phyloP scores from a whole-genome alignment of 1,140 invertebrate species.

The Lasaia peninsularis region DNA sequence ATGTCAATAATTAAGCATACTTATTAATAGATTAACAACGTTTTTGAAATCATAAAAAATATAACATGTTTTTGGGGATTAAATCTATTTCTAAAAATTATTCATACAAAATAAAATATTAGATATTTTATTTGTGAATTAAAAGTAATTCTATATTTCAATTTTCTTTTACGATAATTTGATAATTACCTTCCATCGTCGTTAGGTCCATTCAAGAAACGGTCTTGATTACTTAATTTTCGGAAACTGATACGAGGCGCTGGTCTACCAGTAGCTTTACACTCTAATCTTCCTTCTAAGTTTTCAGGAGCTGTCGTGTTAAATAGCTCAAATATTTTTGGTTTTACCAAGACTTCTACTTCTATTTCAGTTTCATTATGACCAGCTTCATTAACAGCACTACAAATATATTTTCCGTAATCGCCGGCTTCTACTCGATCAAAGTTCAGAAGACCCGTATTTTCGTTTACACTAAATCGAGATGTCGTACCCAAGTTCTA shows the following conservation, averaged over 20 bases:
- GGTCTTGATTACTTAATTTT: constrained; percentile 78
- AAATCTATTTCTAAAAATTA: too few species aligned
- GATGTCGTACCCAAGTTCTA: constrained; percentile 83
- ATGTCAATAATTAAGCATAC: too few species aligned
- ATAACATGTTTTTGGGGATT: too few species aligned
- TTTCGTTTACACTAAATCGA: constrained; percentile 85
- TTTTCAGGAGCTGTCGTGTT: constrained; percentile 84
- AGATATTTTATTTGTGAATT: too few species aligned
- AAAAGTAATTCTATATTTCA: too few species aligned
- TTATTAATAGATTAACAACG: too few species aligned
- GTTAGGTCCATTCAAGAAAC: constrained; percentile 80
- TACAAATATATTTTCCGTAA: constrained; percentile 88
- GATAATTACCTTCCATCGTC: constrained; percentile 79
- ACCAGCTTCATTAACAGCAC: constrained; percentile 89
- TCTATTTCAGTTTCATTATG: constrained; percentile 80
- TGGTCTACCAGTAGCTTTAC: constrained; percentile 87
- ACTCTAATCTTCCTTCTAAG: constrained; percentile 82
- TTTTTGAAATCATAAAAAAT: too few species aligned
- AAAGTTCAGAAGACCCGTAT: constrained; percentile 84
- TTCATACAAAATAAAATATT: too few species aligned
- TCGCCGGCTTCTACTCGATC: constrained; percentile 87
- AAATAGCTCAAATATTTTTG: constrained; percentile 86
- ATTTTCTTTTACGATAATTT: too few species aligned
- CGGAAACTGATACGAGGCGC: constrained; percentile 86
- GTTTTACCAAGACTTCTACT: constrained; percentile 85